Base-by-base conservation (phyloP, 2,113 vertebrate species). In the Ceuthmochares aereus region DNA sequence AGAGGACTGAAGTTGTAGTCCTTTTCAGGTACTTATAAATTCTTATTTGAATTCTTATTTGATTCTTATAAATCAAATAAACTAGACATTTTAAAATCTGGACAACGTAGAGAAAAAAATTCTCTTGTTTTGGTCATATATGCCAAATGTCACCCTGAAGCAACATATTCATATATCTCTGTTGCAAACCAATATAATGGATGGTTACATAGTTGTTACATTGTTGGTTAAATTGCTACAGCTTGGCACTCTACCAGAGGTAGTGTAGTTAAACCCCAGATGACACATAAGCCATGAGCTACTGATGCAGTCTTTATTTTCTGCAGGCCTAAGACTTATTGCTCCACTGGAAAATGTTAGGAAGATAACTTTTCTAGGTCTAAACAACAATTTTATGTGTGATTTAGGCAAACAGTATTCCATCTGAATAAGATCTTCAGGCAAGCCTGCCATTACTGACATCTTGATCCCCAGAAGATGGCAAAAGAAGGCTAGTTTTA, bases 61-160 rank as follows among this genome's bases (percentile, higher is more conserved):
- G 34, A 66, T 87, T 86, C 43, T 84, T 87, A 45, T 19, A 78
- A 84, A 72, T 93, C 79, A 90, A 37, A 73, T 70, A 75, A 95
- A 96, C 36, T 59, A 95, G 91, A 32, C 79, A 34, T 68, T 82
- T 93, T 91, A 90, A 85, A 92, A 87, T 80, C 62, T 6, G 12
- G 47, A 86, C 84, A 68, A 56, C 19, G 15, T 40, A 67, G 47
- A 67, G 6, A 58, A 87, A 75, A 58, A 86, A 63, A 26, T 37
- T 37, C 26, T 78, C 42, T 51, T 52, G n/a, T 78, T 95, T 93
- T 69, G 22, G 43, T 79, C 80, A 60, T 34, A 6, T 43, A 63
- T 70, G 54, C 7, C 2, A 81, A 89, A 81, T 56, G 32, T 79
- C 54, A 90, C 91, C 58, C 85, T 75, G 20, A 67, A 80, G 86